A percentile compares a stretch with the other conserved stretches of the same genome.
Conservation (phyloP, 2,113 vertebrate species). For the Toxotes jaculatrix region DNA sequence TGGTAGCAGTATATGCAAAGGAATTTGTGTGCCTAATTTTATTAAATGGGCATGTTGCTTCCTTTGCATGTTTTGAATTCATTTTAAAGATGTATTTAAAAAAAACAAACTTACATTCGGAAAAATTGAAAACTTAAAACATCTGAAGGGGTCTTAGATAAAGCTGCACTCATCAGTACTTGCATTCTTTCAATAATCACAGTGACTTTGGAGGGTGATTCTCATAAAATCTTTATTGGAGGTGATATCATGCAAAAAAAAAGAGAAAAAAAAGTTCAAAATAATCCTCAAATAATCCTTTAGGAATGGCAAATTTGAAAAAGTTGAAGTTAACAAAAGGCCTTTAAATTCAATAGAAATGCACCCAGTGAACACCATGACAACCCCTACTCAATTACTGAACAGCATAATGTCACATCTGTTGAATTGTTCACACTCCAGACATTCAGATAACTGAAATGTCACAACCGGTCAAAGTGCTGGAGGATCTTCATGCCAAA, state of each 20-base stretch:
- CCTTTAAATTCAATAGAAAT: conserved; percentile 38
- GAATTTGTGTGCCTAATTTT: background rate
- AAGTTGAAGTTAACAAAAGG: conserved; percentile 39
- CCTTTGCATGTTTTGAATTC: background rate
- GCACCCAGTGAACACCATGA: conserved; percentile 40
- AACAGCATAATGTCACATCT: conserved; percentile 33
- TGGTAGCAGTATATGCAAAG: background rate
- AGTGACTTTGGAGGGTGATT: conserved; percentile 32
- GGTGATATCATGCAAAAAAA: conserved; percentile 78
- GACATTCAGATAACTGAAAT: conserved; percentile 48
- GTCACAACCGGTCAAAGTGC: conserved; percentile 21
- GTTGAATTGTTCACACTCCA: conserved; percentile 21
- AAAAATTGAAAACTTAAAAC: too few relatives aligned
- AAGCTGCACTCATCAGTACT: background rate
- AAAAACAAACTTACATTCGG: too few relatives aligned
- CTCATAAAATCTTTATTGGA: conserved; percentile 85
- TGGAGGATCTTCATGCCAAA: conserved; percentile 7
- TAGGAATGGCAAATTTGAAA: conserved; percentile 59
- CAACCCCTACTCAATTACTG: conserved; percentile 1
- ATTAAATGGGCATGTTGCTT: background rate
- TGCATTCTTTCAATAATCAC: conserved; percentile 1
- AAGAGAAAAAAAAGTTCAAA: conserved; percentile 53
- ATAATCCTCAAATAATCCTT: conserved; percentile 42
- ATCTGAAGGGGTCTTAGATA: too few relatives aligned
- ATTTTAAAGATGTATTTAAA: too few relatives aligned